Evolutionary conservation across 2,888 invertebrate genomes (phyloP).

Genomic region (Leuctra nigra): DNA sequence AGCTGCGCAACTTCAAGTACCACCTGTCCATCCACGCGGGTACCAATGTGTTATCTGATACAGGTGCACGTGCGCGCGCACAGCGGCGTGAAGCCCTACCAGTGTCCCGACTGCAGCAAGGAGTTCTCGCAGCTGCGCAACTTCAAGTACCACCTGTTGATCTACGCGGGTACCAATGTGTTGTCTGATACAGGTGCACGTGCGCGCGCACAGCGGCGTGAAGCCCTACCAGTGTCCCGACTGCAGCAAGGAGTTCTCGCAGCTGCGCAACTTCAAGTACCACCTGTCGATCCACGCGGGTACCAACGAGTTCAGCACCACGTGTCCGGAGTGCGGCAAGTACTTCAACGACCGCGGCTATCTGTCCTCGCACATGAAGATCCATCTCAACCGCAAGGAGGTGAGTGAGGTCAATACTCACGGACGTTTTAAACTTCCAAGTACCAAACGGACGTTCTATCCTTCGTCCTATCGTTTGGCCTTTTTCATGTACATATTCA

Average conservation of each 20-base stretch:
- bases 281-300: slow-evolving; percentile 74
- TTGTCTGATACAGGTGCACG: slow-evolving; percentile 46
- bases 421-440: too few species aligned
- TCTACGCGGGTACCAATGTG: slow-evolving; percentile 75
- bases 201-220: slow-evolving; percentile 42
- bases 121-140: slow-evolving; percentile 76
- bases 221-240: slow-evolving; percentile 64
- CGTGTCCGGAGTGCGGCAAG: slow-evolving; percentile 71
- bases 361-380: slow-evolving; percentile 79
- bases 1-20: slow-evolving; percentile 77
- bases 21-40: slow-evolving; percentile 74
- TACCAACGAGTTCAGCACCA: slow-evolving; percentile 72
- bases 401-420: too few species aligned
- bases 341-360: slow-evolving; percentile 79
- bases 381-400: slow-evolving; percentile 52
- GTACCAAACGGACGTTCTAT: too few species aligned
- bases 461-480: too few species aligned
- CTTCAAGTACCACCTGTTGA: slow-evolving; percentile 73
- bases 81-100: slow-evolving; percentile 51
- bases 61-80: slow-evolving; percentile 42
- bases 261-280: slow-evolving; percentile 77
- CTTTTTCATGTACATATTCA: too few species aligned
- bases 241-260: slow-evolving; percentile 75
- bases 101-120: slow-evolving; percentile 71
- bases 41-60: slow-evolving; percentile 42